Base-by-base conservation (phyloP, 2,888 invertebrate species). In the Chaitophorus viminalis region DNA sequence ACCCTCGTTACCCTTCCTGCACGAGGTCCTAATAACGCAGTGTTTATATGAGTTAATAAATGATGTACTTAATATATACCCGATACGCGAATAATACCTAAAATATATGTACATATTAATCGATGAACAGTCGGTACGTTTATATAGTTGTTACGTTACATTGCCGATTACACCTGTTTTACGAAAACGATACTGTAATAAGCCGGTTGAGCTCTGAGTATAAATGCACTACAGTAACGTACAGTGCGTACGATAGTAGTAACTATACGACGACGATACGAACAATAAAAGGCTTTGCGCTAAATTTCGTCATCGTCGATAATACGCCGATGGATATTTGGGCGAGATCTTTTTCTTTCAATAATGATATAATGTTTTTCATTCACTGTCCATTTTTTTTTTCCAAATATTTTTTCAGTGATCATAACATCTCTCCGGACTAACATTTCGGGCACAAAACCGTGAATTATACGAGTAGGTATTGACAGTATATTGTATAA, bases 171-270 rank as follows among this genome's bases (percentile, higher is more conserved):
- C 36, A 36, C 36, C 65, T 17, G 39, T 65, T 68, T 39, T 39
- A 79, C 29, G 79, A 65, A 79, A 68, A 79, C 29, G 65, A 79
- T 65, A 79, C 68, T 36, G 68, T 68, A 79, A 65, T 79, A 36
- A 60, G 36, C 36, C n/a, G 9, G 18, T 0, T 36, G 36, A n/a
- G 33, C 33, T 3, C 46, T 2, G 46, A 46, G 46, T 14, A 46
- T 14, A n/a, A n/a, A n/a, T n/a, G n/a, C n/a, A n/a, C n/a, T n/a
- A n/a, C n/a, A n/a, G n/a, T n/a, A n/a, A n/a, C n/a, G n/a, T n/a
- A n/a, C n/a, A 36, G 6, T 36, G 6, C 36, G 3, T 9, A 5
- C 14, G 52, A 11, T 52, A 52, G 5, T 52, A 5, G 52, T 52
- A 52, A 6, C 17, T 60, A 25, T 60, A 21, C 60, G 21, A 60